phyloP scores from a whole-genome alignment of 2,113 vertebrate species.

The Lipotes vexillifer region DNA sequence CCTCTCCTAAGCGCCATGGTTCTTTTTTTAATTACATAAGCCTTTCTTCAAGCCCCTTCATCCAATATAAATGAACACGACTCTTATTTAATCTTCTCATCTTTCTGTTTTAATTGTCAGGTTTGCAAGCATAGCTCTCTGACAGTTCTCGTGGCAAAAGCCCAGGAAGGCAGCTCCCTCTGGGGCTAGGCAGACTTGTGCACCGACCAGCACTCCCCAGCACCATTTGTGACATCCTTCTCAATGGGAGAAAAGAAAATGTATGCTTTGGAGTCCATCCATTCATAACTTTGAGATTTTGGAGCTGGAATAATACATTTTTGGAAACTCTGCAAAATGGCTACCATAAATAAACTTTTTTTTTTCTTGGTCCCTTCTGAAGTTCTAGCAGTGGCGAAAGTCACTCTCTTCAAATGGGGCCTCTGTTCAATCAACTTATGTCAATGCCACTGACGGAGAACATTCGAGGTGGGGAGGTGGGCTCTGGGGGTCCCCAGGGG shows the following conservation, averaged over 20 bases:
- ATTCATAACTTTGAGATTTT: background rate
- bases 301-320: background rate
- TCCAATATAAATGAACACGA: background rate
- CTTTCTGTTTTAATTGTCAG: background rate
- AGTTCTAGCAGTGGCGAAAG: background rate
- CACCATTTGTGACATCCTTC: background rate
- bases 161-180: background rate
- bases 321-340: background rate
- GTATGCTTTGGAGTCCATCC: background rate
- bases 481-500: background rate
- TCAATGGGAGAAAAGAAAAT: background rate
- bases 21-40: background rate
- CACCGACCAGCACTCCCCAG: background rate
- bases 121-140: background rate
- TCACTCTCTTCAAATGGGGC: background rate
- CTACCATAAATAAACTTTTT: background rate
- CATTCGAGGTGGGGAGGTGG: accelerated
- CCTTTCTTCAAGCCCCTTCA: background rate
- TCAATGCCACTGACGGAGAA: background rate
- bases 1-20: background rate
- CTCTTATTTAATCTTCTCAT: background rate
- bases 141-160: background rate
- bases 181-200: background rate
- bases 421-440: background rate
- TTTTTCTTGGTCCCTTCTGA: background rate